Percentiles rank a stretch among this genome's conserved stretches.
Evolutionary conservation across 2,797 vertebrate species (phyloP).

Genomic region (Sphenopsis melanotis): DNA sequence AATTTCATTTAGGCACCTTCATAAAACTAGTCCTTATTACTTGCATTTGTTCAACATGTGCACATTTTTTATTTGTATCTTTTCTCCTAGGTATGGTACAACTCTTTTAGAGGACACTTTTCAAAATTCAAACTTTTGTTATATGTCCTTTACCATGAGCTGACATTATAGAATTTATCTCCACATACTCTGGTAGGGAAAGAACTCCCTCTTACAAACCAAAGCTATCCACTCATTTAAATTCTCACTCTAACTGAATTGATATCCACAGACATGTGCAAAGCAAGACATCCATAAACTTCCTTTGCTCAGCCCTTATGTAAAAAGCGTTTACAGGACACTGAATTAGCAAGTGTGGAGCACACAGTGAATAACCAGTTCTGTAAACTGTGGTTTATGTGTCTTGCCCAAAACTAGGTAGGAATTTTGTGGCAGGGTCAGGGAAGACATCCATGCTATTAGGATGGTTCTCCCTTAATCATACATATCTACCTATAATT

Average conservation of each 20-base stretch:
- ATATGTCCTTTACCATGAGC: not conserved
- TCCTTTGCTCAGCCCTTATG: not conserved
- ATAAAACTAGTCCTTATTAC: not conserved
- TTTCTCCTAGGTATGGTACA: not conserved
- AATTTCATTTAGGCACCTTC: not conserved
- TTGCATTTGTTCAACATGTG: not conserved
- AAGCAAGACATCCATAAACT: not conserved
- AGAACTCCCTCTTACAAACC: not conserved
- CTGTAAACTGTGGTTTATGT: not conserved
- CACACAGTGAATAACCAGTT: not conserved
- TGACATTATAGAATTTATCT: not conserved
- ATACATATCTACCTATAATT: conserved; percentile 12
- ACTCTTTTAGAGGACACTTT: not conserved
- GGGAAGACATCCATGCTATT: not conserved
- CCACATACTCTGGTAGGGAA: not conserved
- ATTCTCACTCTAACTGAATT: not conserved
- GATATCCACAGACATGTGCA: not conserved
- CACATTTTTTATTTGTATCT: not conserved
- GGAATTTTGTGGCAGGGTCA: not conserved
- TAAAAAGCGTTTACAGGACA: not conserved
- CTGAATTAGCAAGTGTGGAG: not conserved
- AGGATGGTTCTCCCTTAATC: conserved; percentile 6
- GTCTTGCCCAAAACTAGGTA: not conserved
- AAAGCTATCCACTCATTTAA: not conserved
- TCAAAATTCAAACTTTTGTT: not conserved